Conservation (phyloP, 2,797 vertebrate species). For the Urosaurus nigricauda region DNA sequence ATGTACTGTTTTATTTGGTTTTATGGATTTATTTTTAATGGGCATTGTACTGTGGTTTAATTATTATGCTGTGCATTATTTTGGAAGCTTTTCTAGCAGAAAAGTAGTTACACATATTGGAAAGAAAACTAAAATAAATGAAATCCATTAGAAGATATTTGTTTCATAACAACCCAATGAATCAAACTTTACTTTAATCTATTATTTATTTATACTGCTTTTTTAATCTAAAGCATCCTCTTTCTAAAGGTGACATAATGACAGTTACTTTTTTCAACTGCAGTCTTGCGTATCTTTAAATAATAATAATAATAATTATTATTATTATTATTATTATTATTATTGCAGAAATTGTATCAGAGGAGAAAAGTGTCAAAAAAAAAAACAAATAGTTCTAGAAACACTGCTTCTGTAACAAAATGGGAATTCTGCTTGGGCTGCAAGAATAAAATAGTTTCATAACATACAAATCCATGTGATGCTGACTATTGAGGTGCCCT, state of each 20-base stretch:
- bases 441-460: conserved; percentile 27
- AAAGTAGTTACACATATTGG: conserved; percentile 35
- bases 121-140: conserved; percentile 30
- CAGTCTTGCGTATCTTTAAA: not conserved
- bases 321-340: not conserved
- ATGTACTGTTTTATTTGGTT: conserved; percentile 16
- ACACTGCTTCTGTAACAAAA: not conserved
- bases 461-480: conserved; percentile 9
- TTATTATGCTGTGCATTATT: conserved; percentile 26
- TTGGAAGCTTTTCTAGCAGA: conserved; percentile 34
- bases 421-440: conserved; percentile 33
- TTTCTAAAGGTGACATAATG: conserved; percentile 24
- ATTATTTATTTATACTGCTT: conserved; percentile 37
- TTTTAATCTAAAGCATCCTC: conserved; percentile 14
- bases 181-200: conserved; percentile 49
- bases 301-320: conserved; percentile 7
- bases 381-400: conserved; percentile 5
- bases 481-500: conserved; percentile 22
- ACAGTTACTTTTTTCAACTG: conserved; percentile 48
- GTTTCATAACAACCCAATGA: conserved; percentile 26
- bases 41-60: conserved; percentile 26
- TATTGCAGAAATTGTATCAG: conserved; percentile 37
- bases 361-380: not conserved
- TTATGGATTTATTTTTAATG: conserved; percentile 33
- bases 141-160: conserved; percentile 37